phyloP scores from a whole-genome alignment of 2,113 vertebrate genomes.

The Oxygymnocypris stewartii region DNA sequence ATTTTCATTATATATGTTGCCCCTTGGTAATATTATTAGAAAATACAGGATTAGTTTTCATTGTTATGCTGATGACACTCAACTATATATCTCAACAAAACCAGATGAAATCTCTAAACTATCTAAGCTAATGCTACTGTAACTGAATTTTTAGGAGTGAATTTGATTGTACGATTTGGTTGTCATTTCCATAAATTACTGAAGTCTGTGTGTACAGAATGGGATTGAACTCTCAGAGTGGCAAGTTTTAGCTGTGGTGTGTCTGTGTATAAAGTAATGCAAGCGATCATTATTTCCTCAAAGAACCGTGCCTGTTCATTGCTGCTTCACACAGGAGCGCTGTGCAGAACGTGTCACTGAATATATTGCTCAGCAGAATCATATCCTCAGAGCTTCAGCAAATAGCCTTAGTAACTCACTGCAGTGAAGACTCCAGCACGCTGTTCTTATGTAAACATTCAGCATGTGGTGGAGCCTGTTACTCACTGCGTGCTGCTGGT shows the following conservation, averaged over 20 bases:
- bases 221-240: neutral
- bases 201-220: neutral
- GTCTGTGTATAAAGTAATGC: neutral
- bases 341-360: neutral
- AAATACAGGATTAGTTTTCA: no score
- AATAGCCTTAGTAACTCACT: neutral
- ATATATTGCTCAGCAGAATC: neutral
- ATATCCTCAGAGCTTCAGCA: neutral
- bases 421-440: neutral
- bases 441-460: slow-evolving; percentile 61
- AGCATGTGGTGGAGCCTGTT: slow-evolving; percentile 53
- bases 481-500: slow-evolving; percentile 62
- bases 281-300: neutral
- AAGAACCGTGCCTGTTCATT: neutral
- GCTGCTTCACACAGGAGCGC: neutral
- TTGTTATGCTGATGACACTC: no score
- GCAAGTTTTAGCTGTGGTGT: neutral
- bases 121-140: neutral
- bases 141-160: neutral
- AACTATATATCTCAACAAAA: no score
- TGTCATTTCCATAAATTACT: neutral
- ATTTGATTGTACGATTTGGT: neutral
- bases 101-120: no score
- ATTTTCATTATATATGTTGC: no score
- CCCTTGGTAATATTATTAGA: no score